phyloP scores from a whole-genome alignment of 2,797 vertebrate genomes.

The Phalanger gymnotis region DNA sequence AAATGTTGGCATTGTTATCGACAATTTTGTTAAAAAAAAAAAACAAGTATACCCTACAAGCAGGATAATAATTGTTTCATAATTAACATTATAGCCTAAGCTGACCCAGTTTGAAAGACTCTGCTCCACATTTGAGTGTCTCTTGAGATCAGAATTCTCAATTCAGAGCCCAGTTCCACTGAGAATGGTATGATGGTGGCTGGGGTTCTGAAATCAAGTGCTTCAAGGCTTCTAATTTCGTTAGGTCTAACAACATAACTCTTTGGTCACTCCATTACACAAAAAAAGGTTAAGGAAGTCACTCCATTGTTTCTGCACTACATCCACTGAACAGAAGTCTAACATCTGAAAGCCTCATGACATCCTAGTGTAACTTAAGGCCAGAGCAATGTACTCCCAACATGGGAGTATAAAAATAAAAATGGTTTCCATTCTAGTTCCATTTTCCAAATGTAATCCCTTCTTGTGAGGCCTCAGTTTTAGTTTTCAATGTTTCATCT shows the following conservation, averaged over 20 bases:
- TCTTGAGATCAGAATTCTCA: neutral
- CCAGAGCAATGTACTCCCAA: constrained; percentile 23
- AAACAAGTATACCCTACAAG: too few relatives aligned
- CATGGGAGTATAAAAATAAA: neutral
- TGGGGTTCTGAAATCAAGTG: neutral
- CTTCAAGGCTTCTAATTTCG: neutral
- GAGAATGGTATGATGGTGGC: neutral
- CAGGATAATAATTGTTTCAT: neutral
- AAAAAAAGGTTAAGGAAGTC: constrained; percentile 56
- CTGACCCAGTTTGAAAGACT: neutral
- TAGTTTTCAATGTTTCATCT: constrained; percentile 3
- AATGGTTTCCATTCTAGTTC: rapidly evolving
- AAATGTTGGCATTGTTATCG: too few relatives aligned
- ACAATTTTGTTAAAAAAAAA: neutral
- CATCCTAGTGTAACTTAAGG: neutral
- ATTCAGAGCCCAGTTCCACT: neutral
- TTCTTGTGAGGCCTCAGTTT: neutral
- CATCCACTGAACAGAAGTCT: constrained; percentile 48
- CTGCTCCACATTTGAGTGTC: neutral
- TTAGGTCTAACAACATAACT: neutral
- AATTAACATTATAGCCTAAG: neutral
- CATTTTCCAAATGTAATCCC: neutral
- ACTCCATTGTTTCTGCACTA: constrained; percentile 12
- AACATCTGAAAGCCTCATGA: constrained; percentile 17
- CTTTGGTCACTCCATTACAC: neutral